A percentile compares a stretch with the other conserved stretches of the same genome.
phyloP scores from a whole-genome alignment of 2,888 invertebrate species.

The Nomada fabriciana region DNA sequence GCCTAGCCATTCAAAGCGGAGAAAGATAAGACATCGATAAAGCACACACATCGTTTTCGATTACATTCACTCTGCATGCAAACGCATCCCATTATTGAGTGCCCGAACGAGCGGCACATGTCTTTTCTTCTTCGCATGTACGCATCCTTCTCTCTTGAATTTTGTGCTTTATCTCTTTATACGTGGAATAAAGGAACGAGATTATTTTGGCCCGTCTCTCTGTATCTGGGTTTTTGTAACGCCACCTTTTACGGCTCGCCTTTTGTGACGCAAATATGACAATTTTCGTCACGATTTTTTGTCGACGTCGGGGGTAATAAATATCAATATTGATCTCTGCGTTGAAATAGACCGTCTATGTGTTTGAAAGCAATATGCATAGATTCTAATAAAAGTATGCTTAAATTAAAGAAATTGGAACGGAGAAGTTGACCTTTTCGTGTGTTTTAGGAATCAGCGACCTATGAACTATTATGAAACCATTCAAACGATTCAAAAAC shows the following conservation, averaged over 20 bases:
- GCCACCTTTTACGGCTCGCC: not conserved
- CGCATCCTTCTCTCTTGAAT: conserved; percentile 25
- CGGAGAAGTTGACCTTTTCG: too few relatives aligned
- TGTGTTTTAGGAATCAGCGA: too few relatives aligned
- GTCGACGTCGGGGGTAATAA: too few relatives aligned
- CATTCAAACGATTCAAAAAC: too few relatives aligned
- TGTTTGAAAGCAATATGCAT: too few relatives aligned
- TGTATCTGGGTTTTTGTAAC: not conserved
- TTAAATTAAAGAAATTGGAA: too few relatives aligned
- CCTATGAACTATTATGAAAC: too few relatives aligned
- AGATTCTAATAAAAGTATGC: too few relatives aligned
- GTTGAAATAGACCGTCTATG: too few relatives aligned
- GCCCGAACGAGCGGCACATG: conserved; percentile 79
- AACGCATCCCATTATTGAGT: conserved; percentile 65
- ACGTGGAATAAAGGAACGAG: not conserved
- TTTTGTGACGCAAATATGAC: too few relatives aligned
- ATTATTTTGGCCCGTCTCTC: not conserved
- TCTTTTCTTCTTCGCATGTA: conserved; percentile 69
- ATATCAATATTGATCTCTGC: too few relatives aligned
- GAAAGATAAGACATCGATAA: conserved; percentile 80
- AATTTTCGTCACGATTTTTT: not conserved
- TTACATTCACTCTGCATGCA: conserved; percentile 72
- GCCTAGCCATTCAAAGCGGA: conserved; percentile 41
- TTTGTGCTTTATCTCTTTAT: conserved; percentile 45
- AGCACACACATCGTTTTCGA: conserved; percentile 81